Percentiles rank a stretch among this genome's conserved stretches.
phyloP scores from a whole-genome alignment of 1,140 invertebrate species.

The Metopolophium dirhodum region DNA sequence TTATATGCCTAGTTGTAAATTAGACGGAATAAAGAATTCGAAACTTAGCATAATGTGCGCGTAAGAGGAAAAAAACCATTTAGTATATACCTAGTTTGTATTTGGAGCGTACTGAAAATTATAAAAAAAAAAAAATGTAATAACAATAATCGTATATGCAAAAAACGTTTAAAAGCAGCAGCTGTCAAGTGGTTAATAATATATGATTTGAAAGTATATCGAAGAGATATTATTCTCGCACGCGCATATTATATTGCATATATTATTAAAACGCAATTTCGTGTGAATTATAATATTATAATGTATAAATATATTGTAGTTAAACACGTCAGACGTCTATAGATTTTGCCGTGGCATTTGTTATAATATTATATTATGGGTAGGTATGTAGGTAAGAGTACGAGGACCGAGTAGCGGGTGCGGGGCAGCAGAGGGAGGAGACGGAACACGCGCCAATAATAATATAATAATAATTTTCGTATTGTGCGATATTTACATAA shows the following conservation, averaged over 20 bases:
- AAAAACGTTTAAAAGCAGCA: not conserved
- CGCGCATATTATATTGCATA: not conserved
- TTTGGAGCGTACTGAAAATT: not conserved
- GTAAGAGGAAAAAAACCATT: not conserved
- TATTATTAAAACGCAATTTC: constrained; percentile 21
- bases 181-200: constrained; percentile 2
- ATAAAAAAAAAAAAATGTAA: not conserved
- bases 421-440: not conserved
- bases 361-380: not conserved
- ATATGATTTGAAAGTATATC: constrained; percentile 17
- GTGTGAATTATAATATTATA: not conserved
- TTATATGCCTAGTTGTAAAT: not conserved
- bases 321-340: constrained; percentile 2
- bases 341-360: not conserved
- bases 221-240: not conserved
- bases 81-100: not conserved
- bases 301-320: not conserved
- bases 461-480: not conserved
- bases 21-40: not conserved
- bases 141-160: not conserved
- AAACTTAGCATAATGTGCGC: not conserved
- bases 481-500: constrained; percentile 43
- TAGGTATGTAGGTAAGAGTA: not conserved
- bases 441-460: constrained; percentile 14
- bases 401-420: no score